Evolutionary conservation across 2,888 invertebrate genomes (phyloP).

Genomic region (Dioctria rufipes): DNA sequence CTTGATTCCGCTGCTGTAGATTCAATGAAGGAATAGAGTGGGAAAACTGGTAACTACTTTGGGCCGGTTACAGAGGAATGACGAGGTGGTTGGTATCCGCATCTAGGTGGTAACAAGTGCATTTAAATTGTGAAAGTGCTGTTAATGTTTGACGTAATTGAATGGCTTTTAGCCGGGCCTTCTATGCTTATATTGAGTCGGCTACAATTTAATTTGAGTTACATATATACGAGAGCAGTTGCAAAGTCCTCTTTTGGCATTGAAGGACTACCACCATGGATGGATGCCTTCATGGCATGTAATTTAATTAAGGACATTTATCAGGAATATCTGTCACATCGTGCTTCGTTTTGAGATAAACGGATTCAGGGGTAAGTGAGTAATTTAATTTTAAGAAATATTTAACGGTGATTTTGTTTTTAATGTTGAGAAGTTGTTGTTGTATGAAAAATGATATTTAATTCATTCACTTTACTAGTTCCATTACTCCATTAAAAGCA

Average conservation of each 20-base stretch:
- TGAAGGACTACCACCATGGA: conserved; percentile 38
- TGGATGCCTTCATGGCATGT: conserved; percentile 38
- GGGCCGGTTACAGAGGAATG: neutral
- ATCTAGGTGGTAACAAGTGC: conserved; percentile 43
- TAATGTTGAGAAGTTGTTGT: too few species aligned
- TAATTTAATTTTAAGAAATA: too few species aligned
- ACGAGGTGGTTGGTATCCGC: neutral
- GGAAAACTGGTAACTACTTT: neutral
- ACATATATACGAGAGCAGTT: conserved; percentile 24
- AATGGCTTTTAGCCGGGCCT: conserved; percentile 48
- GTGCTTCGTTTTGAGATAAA: too few species aligned
- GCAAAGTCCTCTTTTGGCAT: conserved; percentile 10
- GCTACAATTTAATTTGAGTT: conserved; percentile 52
- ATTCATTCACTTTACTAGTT: too few species aligned
- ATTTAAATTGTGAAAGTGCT: conserved; percentile 50
- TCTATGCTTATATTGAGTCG: conserved; percentile 44
- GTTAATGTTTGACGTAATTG: conserved; percentile 54
- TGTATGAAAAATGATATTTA: too few species aligned
- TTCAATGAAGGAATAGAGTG: neutral
- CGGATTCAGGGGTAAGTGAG: too few species aligned
- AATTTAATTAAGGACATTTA: conserved; percentile 30
- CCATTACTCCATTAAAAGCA: too few species aligned
- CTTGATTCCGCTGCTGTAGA: conserved; percentile 6
- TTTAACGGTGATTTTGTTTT: too few species aligned
- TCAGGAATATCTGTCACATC: neutral